Evolutionary conservation across 2,113 vertebrate species (phyloP), one percentile per base, ranked within the genome.

Genomic region (Spea multiplicata): DNA sequence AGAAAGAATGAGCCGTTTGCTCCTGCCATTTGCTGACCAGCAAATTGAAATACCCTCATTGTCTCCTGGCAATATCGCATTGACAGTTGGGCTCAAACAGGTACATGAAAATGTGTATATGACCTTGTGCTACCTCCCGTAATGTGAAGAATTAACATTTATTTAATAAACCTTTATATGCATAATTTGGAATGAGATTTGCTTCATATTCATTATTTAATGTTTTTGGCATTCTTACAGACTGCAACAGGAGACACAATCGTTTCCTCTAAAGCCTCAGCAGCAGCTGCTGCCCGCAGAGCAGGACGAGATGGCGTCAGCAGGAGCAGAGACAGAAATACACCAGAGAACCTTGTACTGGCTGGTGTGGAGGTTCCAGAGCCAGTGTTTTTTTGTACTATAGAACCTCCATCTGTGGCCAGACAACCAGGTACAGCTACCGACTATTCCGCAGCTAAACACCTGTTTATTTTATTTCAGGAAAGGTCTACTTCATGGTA

Each of bases 371-470:
- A 99, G 82, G 82, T 99, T 62, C 97, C 97, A n/a, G 95, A 99
- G 6, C 96, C 97, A 0, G 97, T 99, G 59, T 99, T 98, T 89
- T 99, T 99, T 87, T 99, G 97, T 86, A 96, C 97, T n/a, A 95
- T 99, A 80, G 97, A 99, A 66, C 95, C 96, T 0, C 94, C 96
- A 12, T 94, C 96, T n/a, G 14, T 95, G 89, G 87, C 95, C 82
- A 97, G 88, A 84, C 96, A 98, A 75, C 85, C 93, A 82, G 96
- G 97, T 99, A 83, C 61, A 81, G 61, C 61, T 53, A 45, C 7
- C 30, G 30, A 30, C 30, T 30, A 30, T 30, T 30, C 30, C 2
- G 2, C 2, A 30, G 30, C 30, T 30, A 30, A 30, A 30, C 30
- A 30, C 30, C 30, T 30, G 30, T 30, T 30, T 30, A 30, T 30